Evolutionary conservation across 1,140 invertebrate genomes (phyloP), one percentile per base, ranked within the genome.

Genomic region (Drosophila lini): DNA sequence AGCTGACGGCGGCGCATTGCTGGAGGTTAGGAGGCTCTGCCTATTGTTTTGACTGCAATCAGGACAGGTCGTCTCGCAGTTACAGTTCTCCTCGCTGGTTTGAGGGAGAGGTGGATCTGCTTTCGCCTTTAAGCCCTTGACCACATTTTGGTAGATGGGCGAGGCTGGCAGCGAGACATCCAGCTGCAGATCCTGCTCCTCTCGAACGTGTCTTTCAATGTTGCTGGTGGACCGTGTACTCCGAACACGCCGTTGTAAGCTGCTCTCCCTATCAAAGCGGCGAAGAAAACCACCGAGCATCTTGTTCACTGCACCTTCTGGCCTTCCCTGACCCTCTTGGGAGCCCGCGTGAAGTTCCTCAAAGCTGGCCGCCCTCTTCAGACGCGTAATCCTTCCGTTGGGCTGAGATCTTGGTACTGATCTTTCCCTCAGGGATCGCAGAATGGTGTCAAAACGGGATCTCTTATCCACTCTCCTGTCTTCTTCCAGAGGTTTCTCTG

Each of bases 211-310:
- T 3, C 78, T 45, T 62, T 92, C 83, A 56, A 92, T 92, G 52
- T 91, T 91, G 57, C 84, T 92, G 9, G 89, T 91, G n/a, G 91
- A 92, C 10, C 89, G 86, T 0, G 90, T 79, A 52, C 78, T 92
- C 2, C 84, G 60, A 6, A 92, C 81, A 3, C 81, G 74, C 11
- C 85, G 57, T 22, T 92, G 83, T 8, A 74, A 74, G 58, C 71
- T 82, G 38, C 55, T 78, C 6, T 93, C 92, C 38, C 93, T 93
- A 83, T 95, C 95, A 78, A 94, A 94, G 80, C 95, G 96, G 63
- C 95, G 95, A 74, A 97, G 96, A 1, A 97, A 89, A 0, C 83
- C 83, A 4, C 95, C 95, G 19, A 97, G 91, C 58, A 97, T 95
- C 74, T 94, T 92, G 92, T 95, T 91, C 82, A 96, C 86, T 92